These are phyloP conservation scores for Gnathonemus longibarbis DNA, from an alignment of 2,113 vertebrate genomes.

Conservation along the genomic window DNA sequence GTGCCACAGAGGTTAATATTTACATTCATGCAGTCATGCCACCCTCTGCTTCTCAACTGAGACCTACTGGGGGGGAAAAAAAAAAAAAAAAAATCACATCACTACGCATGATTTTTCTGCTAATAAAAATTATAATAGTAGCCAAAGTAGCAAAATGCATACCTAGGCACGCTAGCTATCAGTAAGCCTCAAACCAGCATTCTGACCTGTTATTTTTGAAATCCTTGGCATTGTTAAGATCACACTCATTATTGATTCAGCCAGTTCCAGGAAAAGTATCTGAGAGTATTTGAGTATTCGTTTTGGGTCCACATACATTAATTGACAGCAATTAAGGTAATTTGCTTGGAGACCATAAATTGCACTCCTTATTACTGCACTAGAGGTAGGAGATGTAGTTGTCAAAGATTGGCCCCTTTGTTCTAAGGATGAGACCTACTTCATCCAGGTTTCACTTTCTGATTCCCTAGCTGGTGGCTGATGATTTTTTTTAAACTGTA, in stretches of 20 bases:
- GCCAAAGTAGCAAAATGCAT: not conserved
- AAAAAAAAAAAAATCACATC: not conserved
- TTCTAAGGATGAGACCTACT: not conserved
- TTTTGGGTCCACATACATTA: not conserved
- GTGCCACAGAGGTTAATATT: not conserved
- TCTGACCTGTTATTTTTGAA: not conserved
- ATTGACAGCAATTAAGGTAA: not conserved
- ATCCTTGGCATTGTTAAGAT: not conserved
- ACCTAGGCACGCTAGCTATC: not conserved
- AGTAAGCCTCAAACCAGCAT: not conserved
- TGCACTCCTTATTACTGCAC: not conserved
- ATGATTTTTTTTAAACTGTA: not conserved
- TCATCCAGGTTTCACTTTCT: not conserved
- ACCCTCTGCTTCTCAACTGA: not conserved
- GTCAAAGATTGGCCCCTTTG: not conserved
- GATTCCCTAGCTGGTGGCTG: not conserved
- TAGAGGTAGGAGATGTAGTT: not conserved
- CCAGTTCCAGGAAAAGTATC: not conserved
- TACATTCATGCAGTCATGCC: not conserved
- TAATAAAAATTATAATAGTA: not conserved
- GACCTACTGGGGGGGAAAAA: not conserved
- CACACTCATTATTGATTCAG: not conserved
- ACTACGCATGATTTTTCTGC: not conserved
- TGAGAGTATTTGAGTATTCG: not conserved
- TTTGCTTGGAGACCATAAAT: not conserved